Base-by-base conservation (phyloP, 2,888 invertebrate genomes). In the Chouioia cunea region DNA sequence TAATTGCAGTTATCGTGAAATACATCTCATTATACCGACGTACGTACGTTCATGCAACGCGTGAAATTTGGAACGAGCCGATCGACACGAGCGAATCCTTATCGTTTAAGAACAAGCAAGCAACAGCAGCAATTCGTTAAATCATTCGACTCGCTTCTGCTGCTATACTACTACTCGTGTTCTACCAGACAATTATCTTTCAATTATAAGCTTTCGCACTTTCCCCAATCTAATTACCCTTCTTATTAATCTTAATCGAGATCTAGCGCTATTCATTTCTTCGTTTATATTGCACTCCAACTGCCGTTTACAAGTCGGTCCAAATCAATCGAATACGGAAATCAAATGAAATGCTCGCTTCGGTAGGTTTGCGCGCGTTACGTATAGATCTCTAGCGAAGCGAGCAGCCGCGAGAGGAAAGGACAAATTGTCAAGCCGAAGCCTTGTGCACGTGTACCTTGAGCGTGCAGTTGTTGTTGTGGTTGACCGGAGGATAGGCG, bases 381-480 rank as follows among this genome's bases (percentile, higher is more conserved):
- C n/a, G n/a, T n/a, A n/a, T n/a, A n/a, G n/a, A n/a, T n/a, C n/a
- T n/a, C n/a, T n/a, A n/a, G n/a, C n/a, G n/a, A n/a, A n/a, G n/a
- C n/a, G n/a, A n/a, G n/a, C n/a, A n/a, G n/a, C n/a, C n/a, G n/a
- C n/a, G 23, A 56, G 16, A 36, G n/a, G 14, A 27, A 4, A 56
- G 12, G 23, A 22, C 22, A 12, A 53, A 22, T 14, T n/a, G n/a
- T 27, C 4, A n/a, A 15, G 56, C 36, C 14, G 8, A 54, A 12
- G n/a, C 10, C 10, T 8, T 36, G 6, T 10, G 36, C 23, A 54
- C 27, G 56, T 79, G 79, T 75, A 85, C 85, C 84, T 85, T 85
- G 68, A 85, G 78, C 63, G 87, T 87, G 82, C 88, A 88, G 77
- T 88, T 88, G 82, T 87, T 88, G 79, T 87, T 88, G 81, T 85